These are phyloP conservation scores for Xiphydria camelus DNA, from an alignment of 2,888 invertebrate species.

Conservation along the genomic window DNA sequence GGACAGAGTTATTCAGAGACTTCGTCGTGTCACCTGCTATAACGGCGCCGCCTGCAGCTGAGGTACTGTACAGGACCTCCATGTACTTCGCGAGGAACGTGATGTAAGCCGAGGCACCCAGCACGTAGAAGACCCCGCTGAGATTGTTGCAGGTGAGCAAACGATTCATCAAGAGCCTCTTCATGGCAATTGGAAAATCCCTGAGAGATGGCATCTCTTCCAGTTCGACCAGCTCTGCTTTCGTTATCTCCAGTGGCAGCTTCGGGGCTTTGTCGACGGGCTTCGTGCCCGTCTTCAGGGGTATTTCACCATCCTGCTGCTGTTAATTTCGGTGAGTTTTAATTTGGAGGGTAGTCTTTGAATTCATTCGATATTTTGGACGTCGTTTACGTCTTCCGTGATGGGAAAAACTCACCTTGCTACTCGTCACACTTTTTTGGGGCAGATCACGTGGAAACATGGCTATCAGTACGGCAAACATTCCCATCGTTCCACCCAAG, in stretches of 20 bases:
- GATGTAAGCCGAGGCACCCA: slow-evolving; percentile 68
- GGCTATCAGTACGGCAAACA: slow-evolving; percentile 66
- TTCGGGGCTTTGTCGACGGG: slow-evolving; percentile 22
- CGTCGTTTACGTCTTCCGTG: too few species aligned
- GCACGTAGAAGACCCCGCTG: slow-evolving; percentile 68
- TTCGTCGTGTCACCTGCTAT: slow-evolving; percentile 64
- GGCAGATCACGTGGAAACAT: slow-evolving; percentile 67
- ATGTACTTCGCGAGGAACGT: slow-evolving; percentile 76
- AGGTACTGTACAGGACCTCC: slow-evolving; percentile 72
- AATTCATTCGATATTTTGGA: too few species aligned
- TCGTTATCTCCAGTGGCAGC: background rate
- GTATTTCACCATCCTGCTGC: slow-evolving; percentile 41
- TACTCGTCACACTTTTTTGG: slow-evolving; percentile 31
- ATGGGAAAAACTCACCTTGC: too few species aligned
- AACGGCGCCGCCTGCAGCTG: slow-evolving; percentile 68
- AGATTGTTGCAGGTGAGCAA: slow-evolving; percentile 69
- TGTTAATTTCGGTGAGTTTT: too few species aligned
- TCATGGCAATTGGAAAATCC: slow-evolving; percentile 65
- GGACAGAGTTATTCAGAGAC: too few species aligned
- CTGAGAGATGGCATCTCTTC: slow-evolving; percentile 42
- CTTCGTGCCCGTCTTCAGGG: slow-evolving; percentile 35
- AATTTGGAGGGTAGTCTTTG: too few species aligned
- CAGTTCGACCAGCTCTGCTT: slow-evolving; percentile 17
- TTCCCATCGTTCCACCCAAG: slow-evolving; percentile 62
- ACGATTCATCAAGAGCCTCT: slow-evolving; percentile 67